These are phyloP conservation scores for Chorisops tibialis DNA, from an alignment of 2,888 invertebrate genomes.

Conservation along the genomic window DNA sequence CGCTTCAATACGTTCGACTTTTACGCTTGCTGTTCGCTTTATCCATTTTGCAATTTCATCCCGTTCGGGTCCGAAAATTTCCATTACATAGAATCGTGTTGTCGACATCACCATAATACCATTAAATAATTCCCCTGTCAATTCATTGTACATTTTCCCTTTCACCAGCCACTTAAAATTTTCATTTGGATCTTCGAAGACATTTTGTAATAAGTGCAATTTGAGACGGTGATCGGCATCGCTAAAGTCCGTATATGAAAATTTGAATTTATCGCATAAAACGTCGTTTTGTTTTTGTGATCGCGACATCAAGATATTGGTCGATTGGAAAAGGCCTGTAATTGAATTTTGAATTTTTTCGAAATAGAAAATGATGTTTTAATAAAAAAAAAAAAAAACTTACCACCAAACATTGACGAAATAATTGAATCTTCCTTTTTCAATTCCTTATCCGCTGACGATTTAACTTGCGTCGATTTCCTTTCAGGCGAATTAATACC, in stretches of 20 bases:
- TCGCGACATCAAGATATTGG: slow-evolving; percentile 51
- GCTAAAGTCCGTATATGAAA: slow-evolving; percentile 56
- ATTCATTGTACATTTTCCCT: slow-evolving; percentile 53
- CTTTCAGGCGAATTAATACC: background rate
- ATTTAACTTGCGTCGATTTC: background rate
- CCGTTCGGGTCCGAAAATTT: slow-evolving; percentile 53
- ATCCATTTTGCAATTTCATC: slow-evolving; percentile 58
- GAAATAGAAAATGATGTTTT: background rate
- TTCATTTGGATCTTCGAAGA: slow-evolving; percentile 57
- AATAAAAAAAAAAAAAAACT: slow-evolving; percentile 32
- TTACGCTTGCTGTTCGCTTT: slow-evolving; percentile 52
- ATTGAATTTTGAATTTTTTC: background rate
- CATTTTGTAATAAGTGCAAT: slow-evolving; percentile 55
- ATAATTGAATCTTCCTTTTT: slow-evolving; percentile 42
- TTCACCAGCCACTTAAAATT: slow-evolving; percentile 56
- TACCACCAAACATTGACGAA: slow-evolving; percentile 54
- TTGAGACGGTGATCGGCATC: slow-evolving; percentile 60
- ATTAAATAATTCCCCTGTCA: slow-evolving; percentile 46
- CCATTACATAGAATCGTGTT: slow-evolving; percentile 55
- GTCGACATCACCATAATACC: slow-evolving; percentile 57
- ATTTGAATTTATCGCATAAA: slow-evolving; percentile 49
- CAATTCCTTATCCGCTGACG: background rate
- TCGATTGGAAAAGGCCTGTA: slow-evolving; percentile 55
- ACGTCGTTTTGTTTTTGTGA: slow-evolving; percentile 45
- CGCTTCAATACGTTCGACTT: slow-evolving; percentile 52